Evolutionary conservation across 2,888 invertebrate species (phyloP), one percentile per base, ranked within the genome.

Genomic region (Caenorhabditis sp.): DNA sequence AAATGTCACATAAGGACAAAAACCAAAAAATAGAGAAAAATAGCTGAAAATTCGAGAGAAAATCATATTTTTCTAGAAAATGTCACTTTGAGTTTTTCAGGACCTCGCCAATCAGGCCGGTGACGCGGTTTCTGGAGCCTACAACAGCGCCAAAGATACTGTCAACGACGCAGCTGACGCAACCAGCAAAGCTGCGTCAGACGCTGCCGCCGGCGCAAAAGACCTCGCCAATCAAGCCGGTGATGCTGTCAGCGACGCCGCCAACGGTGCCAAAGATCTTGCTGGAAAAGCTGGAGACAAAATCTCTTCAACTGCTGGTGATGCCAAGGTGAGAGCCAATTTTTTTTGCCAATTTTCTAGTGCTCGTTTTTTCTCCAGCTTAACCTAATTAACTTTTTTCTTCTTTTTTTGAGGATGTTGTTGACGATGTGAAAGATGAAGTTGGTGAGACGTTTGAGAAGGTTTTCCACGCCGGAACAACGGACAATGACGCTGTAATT

Each of bases 381-480:
- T n/a, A n/a, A n/a, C n/a, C n/a, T n/a, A n/a, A n/a, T n/a, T n/a
- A n/a, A n/a, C n/a, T n/a, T n/a, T n/a, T n/a, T n/a, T 5, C 17
- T 43, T 43, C 3, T 14, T 10, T 43, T 43, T 3, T 43, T 43
- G 3, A 43, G 43, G 43, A 43, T 17, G 43, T 43, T 17, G 43
- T 17, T 14, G 63, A 59, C 31, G 54, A 71, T 27, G 70, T 66
- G 49, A 57, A 59, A 26, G 70, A 66, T 26, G 17, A 59, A 10
- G 71, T 54, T 53, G 71, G 36, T 4, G 71, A 71, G 49, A 71
- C 55, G 2, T 71, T 71, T 61, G 71, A 71, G n/a, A 66, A 67
- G 21, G 24, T 71, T 14, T 51, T 61, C 24, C 63, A 67, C 1
- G 70, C 60, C 12, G 36, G 53, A n/a, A 59, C 66, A 8, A 26